Conservation (phyloP, 2,113 vertebrate species). For the Elanoides forficatus region DNA sequence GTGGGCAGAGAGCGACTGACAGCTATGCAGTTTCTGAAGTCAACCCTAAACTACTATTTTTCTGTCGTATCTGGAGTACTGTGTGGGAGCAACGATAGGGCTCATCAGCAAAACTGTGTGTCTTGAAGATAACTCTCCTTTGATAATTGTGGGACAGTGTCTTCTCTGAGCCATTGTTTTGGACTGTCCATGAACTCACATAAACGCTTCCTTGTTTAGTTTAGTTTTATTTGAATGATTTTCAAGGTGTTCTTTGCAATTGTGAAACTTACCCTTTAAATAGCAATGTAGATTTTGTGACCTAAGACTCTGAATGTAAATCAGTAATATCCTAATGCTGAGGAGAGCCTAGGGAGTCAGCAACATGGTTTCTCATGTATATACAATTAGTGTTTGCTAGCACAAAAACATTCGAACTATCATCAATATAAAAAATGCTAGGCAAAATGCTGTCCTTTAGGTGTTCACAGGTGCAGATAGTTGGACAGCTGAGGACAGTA, state of each 20-base stretch:
- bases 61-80: background rate
- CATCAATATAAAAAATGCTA: background rate
- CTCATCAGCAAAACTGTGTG: background rate
- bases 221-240: background rate
- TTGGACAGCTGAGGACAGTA: background rate
- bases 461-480: background rate
- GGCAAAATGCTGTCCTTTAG: background rate
- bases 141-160: background rate
- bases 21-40: background rate
- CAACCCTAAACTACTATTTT: background rate
- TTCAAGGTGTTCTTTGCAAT: background rate
- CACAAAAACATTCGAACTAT: background rate
- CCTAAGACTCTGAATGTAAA: background rate
- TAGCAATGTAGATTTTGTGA: background rate
- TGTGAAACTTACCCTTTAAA: background rate
- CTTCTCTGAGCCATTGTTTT: background rate
- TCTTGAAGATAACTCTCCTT: background rate
- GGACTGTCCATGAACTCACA: background rate
- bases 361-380: background rate
- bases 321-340: background rate
- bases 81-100: background rate
- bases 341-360: background rate
- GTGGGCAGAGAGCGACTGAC: background rate
- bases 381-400: background rate
- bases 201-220: background rate